Base-by-base conservation (phyloP, 2,888 invertebrate species). In the Eupithecia inturbata region DNA sequence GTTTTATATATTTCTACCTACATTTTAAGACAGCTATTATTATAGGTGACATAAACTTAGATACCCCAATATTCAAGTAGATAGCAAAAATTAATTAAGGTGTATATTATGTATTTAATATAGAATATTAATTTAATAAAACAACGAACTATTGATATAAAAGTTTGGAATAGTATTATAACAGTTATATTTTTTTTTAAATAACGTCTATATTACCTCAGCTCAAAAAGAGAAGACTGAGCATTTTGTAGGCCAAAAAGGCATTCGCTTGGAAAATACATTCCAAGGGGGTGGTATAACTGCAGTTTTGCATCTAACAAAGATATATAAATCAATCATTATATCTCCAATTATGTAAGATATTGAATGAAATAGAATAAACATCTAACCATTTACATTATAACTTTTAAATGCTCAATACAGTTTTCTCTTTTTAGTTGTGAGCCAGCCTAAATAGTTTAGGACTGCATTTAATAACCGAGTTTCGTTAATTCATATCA, bases 141-240 rank as follows among this genome's bases (percentile, higher is more conserved):
- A 89, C 93, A 93, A 93, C 93, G 92, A 93, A 93, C 87, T 93
- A 92, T 85, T 86, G 85, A 88, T 89, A 88, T 85, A 83, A 84
- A 85, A 82, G 70, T 67, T 81, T 79, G 64, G 77, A 83, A 85
- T 85, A 87, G 82, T 84, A 36, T 82, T 84, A 83, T 82, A 83
- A 71, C 73, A 39, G 71, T 72, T 77, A 73, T 63, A n/a, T n/a
- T n/a, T 72, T 72, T 33, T 74, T 76, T 70, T 33, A 66, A 71
- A 74, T 70, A 72, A 66, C 78, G 71, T 78, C 67, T 73, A 36
- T 73, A 67, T 67, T 75, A 67, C 71, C 64, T 62, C 66, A 73
- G 76, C 76, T 76, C 76, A 76, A 73, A 66, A 73, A 39, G 64
- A 73, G 71, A 76, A 76, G 71, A 76, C 76, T 71, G 73, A 73